Conservation (phyloP, 2,888 invertebrate species). For the Willowsia nigromaculata region DNA sequence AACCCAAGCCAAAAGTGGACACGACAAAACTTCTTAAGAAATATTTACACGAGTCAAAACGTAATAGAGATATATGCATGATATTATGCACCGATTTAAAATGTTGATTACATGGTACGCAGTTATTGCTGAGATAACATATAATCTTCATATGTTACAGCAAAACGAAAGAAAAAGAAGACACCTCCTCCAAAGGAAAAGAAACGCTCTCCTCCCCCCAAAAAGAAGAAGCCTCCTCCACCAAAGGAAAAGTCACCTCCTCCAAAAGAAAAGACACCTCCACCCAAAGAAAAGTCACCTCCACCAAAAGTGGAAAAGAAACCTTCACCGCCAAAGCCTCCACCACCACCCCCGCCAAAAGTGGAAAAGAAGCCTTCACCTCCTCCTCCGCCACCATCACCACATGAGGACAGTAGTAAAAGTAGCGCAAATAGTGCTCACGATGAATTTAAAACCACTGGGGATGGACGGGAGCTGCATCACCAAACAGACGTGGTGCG, state of each 20-base stretch:
- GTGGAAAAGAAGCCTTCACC: background rate
- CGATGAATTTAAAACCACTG: background rate
- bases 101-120: background rate
- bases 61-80: too few relatives aligned
- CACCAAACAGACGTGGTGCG: background rate
- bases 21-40: background rate
- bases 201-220: background rate
- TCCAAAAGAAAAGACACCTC: background rate
- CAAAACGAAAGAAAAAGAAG: background rate
- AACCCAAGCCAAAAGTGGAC: conserved; percentile 23
- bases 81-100: background rate
- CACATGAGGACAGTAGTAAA: background rate
- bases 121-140: too few relatives aligned
- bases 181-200: background rate
- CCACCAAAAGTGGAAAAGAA: background rate
- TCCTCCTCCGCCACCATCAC: background rate
- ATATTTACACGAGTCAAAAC: conserved; percentile 17
- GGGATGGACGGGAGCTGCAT: background rate
- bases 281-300: background rate
- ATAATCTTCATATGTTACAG: too few relatives aligned
- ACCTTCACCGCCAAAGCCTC: background rate
- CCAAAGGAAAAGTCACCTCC: background rate
- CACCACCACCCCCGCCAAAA: conserved; percentile 12
- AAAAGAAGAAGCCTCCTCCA: background rate
- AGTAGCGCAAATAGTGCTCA: background rate